Evolutionary conservation across 1,140 invertebrate genomes (phyloP), one percentile per base, ranked within the genome.

Genomic region (Melipona quadrifasciata): DNA sequence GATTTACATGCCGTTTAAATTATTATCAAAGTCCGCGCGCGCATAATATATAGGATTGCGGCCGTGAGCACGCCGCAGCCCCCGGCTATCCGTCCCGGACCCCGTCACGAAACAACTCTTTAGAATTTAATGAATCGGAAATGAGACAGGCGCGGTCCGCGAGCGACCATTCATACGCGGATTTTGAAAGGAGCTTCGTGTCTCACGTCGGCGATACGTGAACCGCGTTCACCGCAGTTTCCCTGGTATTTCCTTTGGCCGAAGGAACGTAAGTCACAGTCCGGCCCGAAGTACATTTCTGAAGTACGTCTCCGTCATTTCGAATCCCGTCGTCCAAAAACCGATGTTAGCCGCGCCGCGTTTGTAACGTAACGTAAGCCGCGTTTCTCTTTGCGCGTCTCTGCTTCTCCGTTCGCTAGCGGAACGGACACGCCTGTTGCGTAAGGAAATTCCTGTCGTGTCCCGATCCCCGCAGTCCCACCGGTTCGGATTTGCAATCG

Each of bases 41-140:
- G 64, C 75, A 61, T 83, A 79, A 79, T 83, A n/a, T 61, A 79
- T n/a, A 6, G 68, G 31, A 47, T 47, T 47, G 39, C 80, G 24
- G 47, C 14, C 39, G n/a, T 55, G 21, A 11, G 64, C 16, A 31
- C 31, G 31, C 31, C 31, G 72, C 2, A 24, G 31, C 27, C 24
- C 24, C 73, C n/a, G 11, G 21, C n/a, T n/a, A n/a, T 47, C 51
- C 16, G 17, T 27, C 21, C 1, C 31, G 10, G 17, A 4, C 5
- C 21, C 8, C 21, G 73, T 75, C 31, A 57, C 57, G 65, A 53
- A 55, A 78, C 78, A 83, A 71, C 75, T 71, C 75, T 79, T 83
- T 83, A 71, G 75, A 78, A 83, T 83, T 79, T 83, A 83, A 83
- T 83, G 82, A 83, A 83, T 83, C 75, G 82, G 27, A 78, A 83